These are phyloP conservation scores for Hippolais icterina DNA, from an alignment of 2,113 vertebrate genomes.

Conservation along the genomic window DNA sequence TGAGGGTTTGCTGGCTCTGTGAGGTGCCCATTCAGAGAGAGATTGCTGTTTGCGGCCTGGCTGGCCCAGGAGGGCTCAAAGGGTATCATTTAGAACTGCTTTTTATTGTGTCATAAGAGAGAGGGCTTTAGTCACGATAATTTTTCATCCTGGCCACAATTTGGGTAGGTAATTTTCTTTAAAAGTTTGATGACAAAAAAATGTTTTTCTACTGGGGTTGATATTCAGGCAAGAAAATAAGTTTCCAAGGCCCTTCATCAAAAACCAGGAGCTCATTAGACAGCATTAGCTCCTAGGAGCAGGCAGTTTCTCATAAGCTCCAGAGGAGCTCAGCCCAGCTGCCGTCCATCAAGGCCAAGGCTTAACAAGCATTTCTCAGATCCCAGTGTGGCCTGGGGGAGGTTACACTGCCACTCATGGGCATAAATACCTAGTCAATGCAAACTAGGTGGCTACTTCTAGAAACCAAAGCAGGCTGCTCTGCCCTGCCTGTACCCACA, in stretches of 20 bases:
- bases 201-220: background rate
- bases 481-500: background rate
- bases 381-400: too few relatives aligned
- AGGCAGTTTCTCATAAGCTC: background rate
- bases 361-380: background rate
- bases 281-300: background rate
- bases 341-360: background rate
- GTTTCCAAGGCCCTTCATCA: background rate
- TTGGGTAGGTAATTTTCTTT: background rate
- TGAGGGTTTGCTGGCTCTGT: background rate
- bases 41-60: background rate
- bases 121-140: background rate
- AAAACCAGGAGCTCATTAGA: background rate
- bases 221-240: background rate
- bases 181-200: background rate
- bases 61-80: background rate
- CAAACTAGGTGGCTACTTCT: accelerated
- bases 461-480: background rate
- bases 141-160: background rate
- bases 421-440: background rate
- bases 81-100: background rate
- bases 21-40: background rate
- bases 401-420: too few relatives aligned
- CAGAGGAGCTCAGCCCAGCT: background rate
- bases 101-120: accelerated